Evolutionary conservation across 2,888 invertebrate genomes (phyloP).

Genomic region (Lottia scabra): DNA sequence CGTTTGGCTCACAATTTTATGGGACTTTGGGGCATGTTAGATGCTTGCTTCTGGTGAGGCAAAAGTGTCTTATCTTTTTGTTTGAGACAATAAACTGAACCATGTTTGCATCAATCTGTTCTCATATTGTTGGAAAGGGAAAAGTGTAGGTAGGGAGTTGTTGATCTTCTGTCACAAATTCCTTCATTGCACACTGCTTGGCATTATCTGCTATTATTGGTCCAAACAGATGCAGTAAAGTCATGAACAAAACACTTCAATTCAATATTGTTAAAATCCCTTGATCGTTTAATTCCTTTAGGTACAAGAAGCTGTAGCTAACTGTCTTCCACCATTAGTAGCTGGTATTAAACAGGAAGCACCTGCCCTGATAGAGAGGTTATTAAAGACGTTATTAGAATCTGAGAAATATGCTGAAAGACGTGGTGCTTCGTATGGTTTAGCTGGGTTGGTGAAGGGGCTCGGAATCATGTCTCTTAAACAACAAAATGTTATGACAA

Average conservation of each 20-base stretch:
- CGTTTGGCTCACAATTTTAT: no score
- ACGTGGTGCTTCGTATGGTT: conserved; percentile 93
- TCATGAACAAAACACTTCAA: no score
- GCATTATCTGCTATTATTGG: not conserved
- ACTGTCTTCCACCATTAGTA: conserved; percentile 93
- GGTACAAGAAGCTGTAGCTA: conserved; percentile 97
- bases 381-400: conserved; percentile 71
- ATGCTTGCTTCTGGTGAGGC: no score
- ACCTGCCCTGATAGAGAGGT: conserved; percentile 85
- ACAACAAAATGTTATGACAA: conserved; percentile 95
- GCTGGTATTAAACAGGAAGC: conserved; percentile 93
- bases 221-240: no score
- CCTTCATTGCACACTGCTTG: no score
- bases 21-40: no score
- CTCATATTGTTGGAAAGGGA: no score
- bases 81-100: no score
- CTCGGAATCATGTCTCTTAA: conserved; percentile 95
- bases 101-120: no score
- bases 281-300: conserved; percentile 54
- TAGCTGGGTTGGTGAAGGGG: conserved; percentile 95
- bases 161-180: not conserved
- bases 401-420: conserved; percentile 68
- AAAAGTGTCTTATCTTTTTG: no score
- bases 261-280: no score
- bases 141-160: no score